phyloP scores from a whole-genome alignment of 2,113 vertebrate species.

The Campylorhamphus procurvoides region DNA sequence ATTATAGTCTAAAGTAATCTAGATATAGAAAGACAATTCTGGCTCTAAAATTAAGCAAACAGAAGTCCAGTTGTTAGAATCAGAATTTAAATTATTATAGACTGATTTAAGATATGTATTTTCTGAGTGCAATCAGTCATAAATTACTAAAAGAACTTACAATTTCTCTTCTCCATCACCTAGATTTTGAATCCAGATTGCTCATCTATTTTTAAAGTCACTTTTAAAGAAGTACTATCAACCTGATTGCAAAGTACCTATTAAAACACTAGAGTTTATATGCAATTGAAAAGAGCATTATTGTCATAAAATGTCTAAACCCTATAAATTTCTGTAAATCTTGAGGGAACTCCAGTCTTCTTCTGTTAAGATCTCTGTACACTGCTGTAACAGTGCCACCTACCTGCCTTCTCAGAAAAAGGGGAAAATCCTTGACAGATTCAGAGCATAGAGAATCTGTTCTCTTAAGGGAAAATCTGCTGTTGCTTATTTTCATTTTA shows the following conservation, averaged over 20 bases:
- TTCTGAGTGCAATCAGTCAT: not conserved
- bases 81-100: not conserved
- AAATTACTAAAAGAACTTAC: not conserved
- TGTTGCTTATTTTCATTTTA: not conserved
- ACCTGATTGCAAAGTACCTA: not conserved
- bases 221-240: not conserved
- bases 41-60: not conserved
- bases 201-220: not conserved
- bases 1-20: not conserved
- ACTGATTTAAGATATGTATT: not conserved
- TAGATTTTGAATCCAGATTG: not conserved
- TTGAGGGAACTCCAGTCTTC: not conserved
- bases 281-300: not conserved
- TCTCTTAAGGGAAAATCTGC: not conserved
- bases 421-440: not conserved
- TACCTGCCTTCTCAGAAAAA: not conserved
- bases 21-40: not conserved
- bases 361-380: not conserved
- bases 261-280: not conserved
- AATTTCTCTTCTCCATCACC: not conserved
- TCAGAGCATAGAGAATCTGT: not conserved
- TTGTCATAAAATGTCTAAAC: not conserved
- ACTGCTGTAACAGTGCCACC: not conserved
- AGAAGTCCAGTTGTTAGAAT: not conserved
- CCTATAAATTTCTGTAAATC: not conserved